phyloP scores from a whole-genome alignment of 2,888 invertebrate species.

The Dendrolimus houi region DNA sequence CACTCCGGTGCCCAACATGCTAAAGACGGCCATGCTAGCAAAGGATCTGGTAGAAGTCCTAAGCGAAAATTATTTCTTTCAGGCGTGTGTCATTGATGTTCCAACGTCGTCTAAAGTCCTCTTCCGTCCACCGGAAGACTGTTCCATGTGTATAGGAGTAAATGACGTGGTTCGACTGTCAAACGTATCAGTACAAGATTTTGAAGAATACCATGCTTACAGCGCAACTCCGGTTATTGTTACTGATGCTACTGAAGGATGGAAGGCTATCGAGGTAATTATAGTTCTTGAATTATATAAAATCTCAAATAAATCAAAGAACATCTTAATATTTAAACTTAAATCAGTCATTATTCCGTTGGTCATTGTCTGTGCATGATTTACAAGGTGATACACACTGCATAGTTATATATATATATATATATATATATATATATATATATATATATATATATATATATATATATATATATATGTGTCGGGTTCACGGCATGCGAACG shows the following conservation, averaged over 20 bases:
- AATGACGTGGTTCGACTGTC: conserved; percentile 78
- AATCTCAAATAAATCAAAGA: no score
- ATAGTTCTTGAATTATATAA: no score
- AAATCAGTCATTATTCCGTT: no score
- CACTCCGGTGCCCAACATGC: no score
- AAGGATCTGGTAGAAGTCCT: conserved; percentile 29
- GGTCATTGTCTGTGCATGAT: no score
- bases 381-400: no score
- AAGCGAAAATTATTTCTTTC: conserved; percentile 27
- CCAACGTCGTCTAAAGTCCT: conserved; percentile 47
- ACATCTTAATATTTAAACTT: no score
- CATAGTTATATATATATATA: no score
- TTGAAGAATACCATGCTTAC: conserved; percentile 86
- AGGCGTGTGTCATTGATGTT: conserved; percentile 46
- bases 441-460: no score
- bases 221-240: conserved; percentile 89
- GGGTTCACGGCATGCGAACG: no score
- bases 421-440: no score
- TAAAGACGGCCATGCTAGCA: conserved; percentile 8
- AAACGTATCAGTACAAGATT: conserved; percentile 80
- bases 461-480: no score
- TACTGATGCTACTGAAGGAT: conserved; percentile 86
- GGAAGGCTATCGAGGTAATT: conserved; percentile 83
- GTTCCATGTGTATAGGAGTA: conserved; percentile 84
- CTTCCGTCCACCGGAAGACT: conserved; percentile 88